phyloP scores from a whole-genome alignment of 2,797 vertebrate genomes.

The Iguana delicatissima region DNA sequence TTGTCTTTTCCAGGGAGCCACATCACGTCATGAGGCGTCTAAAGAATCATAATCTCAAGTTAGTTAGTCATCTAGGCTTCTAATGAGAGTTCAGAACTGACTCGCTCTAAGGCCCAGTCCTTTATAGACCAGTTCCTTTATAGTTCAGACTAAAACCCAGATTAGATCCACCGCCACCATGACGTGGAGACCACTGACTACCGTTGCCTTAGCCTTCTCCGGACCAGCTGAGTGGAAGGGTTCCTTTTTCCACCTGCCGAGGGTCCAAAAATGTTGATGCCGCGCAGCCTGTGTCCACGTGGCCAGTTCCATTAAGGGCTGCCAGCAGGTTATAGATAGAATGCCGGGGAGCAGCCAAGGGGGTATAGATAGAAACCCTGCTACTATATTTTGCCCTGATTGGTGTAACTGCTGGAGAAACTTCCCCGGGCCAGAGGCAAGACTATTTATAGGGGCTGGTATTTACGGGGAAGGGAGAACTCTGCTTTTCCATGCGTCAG shows the following conservation, averaged over 20 bases:
- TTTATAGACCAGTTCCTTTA: too few relatives aligned
- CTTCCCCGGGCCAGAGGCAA: background rate
- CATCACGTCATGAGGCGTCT: too few relatives aligned
- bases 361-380: slow-evolving; percentile 66
- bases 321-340: slow-evolving; percentile 69
- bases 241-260: background rate
- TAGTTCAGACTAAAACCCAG: too few relatives aligned
- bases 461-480: slow-evolving; percentile 51
- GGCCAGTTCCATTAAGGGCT: slow-evolving; percentile 51
- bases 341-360: background rate
- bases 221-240: too few relatives aligned
- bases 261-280: slow-evolving; percentile 7
- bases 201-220: too few relatives aligned
- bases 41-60: too few relatives aligned
- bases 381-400: slow-evolving; percentile 62
- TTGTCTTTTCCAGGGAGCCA: too few relatives aligned
- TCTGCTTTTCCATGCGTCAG: slow-evolving; percentile 28
- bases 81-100: too few relatives aligned
- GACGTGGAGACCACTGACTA: too few relatives aligned
- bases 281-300: slow-evolving; percentile 48
- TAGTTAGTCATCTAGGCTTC: too few relatives aligned
- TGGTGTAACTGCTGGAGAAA: slow-evolving; percentile 3
- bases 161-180: too few relatives aligned
- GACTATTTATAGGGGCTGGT: slow-evolving; percentile 40
- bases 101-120: too few relatives aligned